phyloP scores from a whole-genome alignment of 2,797 vertebrate species.

The Acrossocheilus wenchowensis region DNA sequence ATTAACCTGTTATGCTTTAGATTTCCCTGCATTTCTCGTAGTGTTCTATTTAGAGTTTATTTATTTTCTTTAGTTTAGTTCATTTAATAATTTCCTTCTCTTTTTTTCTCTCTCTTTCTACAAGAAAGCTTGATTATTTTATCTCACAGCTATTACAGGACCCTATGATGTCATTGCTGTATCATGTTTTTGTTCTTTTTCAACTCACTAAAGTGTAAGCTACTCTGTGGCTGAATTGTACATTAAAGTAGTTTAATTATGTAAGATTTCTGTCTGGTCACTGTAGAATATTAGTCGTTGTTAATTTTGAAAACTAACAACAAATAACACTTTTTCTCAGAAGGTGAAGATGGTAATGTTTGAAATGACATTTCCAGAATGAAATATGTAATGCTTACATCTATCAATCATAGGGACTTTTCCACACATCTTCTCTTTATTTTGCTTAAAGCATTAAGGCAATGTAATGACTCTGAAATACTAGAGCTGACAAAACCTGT shows the following conservation, averaged over 20 bases:
- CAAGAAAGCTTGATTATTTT: slow-evolving; percentile 2
- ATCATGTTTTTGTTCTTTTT: slow-evolving; percentile 1
- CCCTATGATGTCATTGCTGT: slow-evolving; percentile 39
- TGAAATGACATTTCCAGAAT: not conserved
- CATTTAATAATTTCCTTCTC: not conserved
- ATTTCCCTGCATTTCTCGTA: not conserved
- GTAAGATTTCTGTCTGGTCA: slow-evolving; percentile 18
- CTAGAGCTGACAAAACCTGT: not conserved
- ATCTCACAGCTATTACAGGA: not conserved
- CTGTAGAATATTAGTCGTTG: not conserved
- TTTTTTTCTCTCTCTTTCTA: not conserved
- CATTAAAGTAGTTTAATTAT: slow-evolving; percentile 20
- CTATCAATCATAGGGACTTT: not conserved
- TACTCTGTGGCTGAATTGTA: slow-evolving; percentile 25
- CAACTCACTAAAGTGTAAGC: slow-evolving; percentile 6
- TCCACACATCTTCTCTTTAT: not conserved
- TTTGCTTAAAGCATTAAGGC: not conserved
- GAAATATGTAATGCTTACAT: not conserved
- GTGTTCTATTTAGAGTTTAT: not conserved
- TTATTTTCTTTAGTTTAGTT: slow-evolving; percentile 3
- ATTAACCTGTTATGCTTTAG: not conserved
- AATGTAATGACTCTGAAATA: not conserved
- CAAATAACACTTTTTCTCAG: not conserved
- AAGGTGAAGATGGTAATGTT: not conserved
- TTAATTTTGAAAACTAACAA: not conserved